Percentiles rank a stretch among this genome's conserved stretches.
phyloP scores from a whole-genome alignment of 2,113 vertebrate species.

The Podarcis cretensis region DNA sequence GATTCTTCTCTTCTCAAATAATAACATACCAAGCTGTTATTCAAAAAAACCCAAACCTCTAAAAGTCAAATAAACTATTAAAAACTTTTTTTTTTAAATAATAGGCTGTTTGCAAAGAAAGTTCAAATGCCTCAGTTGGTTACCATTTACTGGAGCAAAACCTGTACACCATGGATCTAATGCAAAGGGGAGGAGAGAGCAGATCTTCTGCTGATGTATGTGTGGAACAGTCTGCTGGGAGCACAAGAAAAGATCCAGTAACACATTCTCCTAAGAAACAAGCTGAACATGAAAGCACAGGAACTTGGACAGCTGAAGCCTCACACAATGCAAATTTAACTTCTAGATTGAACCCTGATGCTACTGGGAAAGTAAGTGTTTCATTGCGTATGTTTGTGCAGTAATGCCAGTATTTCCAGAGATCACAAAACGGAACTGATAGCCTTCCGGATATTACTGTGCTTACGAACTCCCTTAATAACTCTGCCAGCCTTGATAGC shows the following conservation, averaged over 20 bases:
- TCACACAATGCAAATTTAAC: conserved; percentile 29
- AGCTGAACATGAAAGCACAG: conserved; percentile 51
- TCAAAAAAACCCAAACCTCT: neutral
- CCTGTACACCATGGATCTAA: conserved; percentile 60
- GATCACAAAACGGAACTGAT: neutral
- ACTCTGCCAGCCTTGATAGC: too few relatives aligned
- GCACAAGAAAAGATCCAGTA: conserved; percentile 49
- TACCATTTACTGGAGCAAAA: conserved; percentile 62
- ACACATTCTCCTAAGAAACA: conserved; percentile 52
- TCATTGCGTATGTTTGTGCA: neutral
- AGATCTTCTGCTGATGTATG: conserved; percentile 8
- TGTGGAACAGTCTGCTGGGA: conserved; percentile 37
- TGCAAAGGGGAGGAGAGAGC: conserved; percentile 54
- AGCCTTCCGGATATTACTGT: neutral
- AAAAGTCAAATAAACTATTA: neutral
- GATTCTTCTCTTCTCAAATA: neutral
- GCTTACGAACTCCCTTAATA: neutral
- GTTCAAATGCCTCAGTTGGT: conserved; percentile 58
- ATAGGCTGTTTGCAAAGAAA: conserved; percentile 74
- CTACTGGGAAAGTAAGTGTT: conserved; percentile 57
- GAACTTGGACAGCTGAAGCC: conserved; percentile 53
- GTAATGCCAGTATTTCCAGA: neutral
- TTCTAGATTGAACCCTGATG: conserved; percentile 40
- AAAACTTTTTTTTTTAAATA: conserved; percentile 46
- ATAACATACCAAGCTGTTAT: neutral